Base-by-base conservation (phyloP, 2,888 invertebrate genomes). In the Pristionchus maxplancki region DNA sequence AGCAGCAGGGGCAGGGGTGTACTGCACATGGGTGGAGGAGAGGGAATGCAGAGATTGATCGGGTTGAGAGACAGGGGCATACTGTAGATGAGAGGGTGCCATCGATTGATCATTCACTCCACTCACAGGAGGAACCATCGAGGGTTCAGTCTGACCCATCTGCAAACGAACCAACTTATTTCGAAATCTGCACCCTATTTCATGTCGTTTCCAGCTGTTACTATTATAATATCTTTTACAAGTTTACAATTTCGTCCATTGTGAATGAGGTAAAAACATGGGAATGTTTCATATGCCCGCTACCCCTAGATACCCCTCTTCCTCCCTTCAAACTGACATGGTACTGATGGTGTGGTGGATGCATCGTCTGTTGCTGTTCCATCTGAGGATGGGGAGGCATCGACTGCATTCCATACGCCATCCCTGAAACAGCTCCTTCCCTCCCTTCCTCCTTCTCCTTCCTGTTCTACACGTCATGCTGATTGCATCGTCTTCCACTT, bases 391-490 rank as follows among this genome's bases (percentile, higher is more conserved):
- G 74, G 20, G 31, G 20, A 34, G 17, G 74, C 17, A 74, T 74
- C 74, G 37, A 31, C 40, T 74, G 74, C 74, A 74, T 40, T 40
- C 74, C 74, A 31, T 74, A 74, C n/a, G 31, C 40, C 74, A 74
- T 74, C 31, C 74, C 74, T 74, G 74, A 24, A 64, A 74, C 64
- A 67, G 4, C 24, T 24, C 11, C 9, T 6, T 8, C 9, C 13
- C 31, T 34, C 64, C 15, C 13, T 17, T 34, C 64, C 15, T 17
- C 15, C 58, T 31, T 9, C 64, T 34, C 15, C 64, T 67, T 67
- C 64, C 64, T 67, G 64, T 67, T 67, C 64, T 17, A 28, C 64
- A 67, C 64, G 64, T 67, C 64, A 67, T 67, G 13, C 64, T 67
- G 15, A 67, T 67, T 67, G 15, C 64, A 4, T 37, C 37, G 37